A percentile compares a stretch with the other conserved stretches of the same genome.
These are phyloP conservation scores for Cyaniris semiargus DNA, from an alignment of 2,888 invertebrate species.

Conservation along the genomic window DNA sequence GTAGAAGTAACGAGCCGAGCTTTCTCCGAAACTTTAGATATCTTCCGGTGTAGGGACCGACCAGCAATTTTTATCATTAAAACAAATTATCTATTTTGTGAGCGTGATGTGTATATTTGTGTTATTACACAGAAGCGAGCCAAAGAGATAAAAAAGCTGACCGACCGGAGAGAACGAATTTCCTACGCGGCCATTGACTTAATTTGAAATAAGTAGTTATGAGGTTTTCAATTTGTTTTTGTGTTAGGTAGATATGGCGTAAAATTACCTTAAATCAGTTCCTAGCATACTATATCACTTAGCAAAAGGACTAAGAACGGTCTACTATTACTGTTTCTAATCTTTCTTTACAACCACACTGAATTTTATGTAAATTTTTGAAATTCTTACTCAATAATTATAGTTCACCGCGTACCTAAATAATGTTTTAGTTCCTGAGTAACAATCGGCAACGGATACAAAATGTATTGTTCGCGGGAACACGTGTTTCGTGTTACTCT, in stretches of 20 bases:
- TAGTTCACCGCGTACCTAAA: not conserved
- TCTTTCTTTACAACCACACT: too few species aligned
- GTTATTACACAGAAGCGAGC: constrained; percentile 8
- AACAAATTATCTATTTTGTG: constrained; percentile 32
- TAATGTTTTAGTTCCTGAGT: not conserved
- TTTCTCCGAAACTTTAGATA: constrained; percentile 28
- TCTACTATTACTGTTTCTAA: too few species aligned
- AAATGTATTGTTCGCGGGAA: constrained; percentile 29
- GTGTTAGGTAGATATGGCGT: not conserved
- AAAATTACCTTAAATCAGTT: not conserved
- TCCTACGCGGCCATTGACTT: not conserved
- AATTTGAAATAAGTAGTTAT: not conserved
- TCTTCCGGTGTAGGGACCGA: constrained; percentile 30
- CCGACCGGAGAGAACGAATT: not conserved
- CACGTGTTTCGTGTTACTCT: constrained; percentile 27
- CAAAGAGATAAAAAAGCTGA: constrained; percentile 1
- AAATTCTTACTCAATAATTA: not conserved
- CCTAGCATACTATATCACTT: too few species aligned
- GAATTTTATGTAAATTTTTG: too few species aligned
- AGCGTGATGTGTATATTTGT: constrained; percentile 20
- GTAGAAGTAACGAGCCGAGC: not conserved
- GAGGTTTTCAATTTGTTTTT: not conserved
- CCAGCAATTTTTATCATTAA: constrained; percentile 33
- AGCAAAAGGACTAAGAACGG: too few species aligned
- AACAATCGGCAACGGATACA: constrained; percentile 19